These are phyloP conservation scores for Petrocephalus microphthalmus DNA, from an alignment of 2,113 vertebrate species.

Conservation along the genomic window DNA sequence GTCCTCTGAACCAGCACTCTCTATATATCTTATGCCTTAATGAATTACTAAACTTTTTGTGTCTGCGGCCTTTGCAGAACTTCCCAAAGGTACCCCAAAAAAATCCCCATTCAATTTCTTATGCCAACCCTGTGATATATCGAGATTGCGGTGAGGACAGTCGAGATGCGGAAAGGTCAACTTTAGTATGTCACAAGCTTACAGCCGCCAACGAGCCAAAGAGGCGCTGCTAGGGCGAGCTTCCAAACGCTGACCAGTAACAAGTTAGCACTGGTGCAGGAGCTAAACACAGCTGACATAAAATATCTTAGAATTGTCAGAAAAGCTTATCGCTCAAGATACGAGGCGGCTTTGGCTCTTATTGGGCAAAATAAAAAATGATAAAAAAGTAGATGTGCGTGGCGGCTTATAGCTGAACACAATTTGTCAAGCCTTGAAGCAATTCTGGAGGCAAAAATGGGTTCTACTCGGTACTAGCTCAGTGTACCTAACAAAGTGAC, in stretches of 20 bases:
- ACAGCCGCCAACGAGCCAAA: neutral
- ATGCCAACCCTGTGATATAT: neutral
- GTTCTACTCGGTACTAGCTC: neutral
- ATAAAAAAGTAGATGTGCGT: neutral
- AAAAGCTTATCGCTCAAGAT: neutral
- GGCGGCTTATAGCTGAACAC: neutral
- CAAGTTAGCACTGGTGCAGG: neutral
- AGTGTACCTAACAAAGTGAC: neutral
- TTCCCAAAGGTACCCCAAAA: neutral
- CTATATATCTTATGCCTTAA: neutral
- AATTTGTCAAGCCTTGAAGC: neutral
- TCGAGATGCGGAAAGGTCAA: neutral
- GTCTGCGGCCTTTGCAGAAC: neutral
- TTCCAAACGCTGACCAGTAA: neutral
- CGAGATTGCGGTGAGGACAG: neutral
- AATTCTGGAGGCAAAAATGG: neutral
- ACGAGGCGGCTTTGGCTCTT: neutral
- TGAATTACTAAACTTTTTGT: neutral
- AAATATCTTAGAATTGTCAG: neutral
- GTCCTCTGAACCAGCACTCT: neutral
- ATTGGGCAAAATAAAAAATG: neutral
- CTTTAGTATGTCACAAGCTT: neutral
- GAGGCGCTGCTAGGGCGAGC: neutral
- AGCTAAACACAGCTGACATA: no score
- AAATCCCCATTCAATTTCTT: neutral